Evolutionary conservation across 2,113 vertebrate genomes (phyloP), one percentile per base, ranked within the genome.

Genomic region (Falco punctatus): DNA sequence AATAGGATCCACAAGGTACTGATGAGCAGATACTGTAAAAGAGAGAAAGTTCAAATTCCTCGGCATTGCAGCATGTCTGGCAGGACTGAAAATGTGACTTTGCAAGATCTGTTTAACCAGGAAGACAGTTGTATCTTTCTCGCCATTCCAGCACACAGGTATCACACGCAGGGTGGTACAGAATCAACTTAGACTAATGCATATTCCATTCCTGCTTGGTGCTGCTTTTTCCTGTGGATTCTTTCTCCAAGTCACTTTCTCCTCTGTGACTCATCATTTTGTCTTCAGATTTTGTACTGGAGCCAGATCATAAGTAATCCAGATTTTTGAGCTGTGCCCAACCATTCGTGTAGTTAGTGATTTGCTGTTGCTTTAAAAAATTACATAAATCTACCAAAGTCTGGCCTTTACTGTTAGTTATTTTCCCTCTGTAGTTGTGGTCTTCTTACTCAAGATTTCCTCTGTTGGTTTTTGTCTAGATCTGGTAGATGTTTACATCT

Each of bases 201-300:
- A 62, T 6, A 18, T 58, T 79, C 75, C 3, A 0, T 51, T 85
- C 38, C 51, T 48, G 33, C 9, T 88, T 0, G 0, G 30, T 22
- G 72, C 42, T 49, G 23, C 66, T 70, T 91, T 84, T 94, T 54
- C 75, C 83, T 79, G 24, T 61, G 66, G 66, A 42, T 78, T 77
- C 75, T 55, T 83, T 87, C 78, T 79, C 80, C 19, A 3, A 90
- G 51, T 26, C 62, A 27, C 66, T 91, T 86, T 93, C 74, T 89
- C 38, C 81, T 95, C 86, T 73, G 75, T 93, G 75, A 92, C 66
- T 93, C 95, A 95, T 88, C 67, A 23, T 81, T 96, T 97, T 93
- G 85, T 90, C 88, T 97, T 93, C 83, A 88, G 79, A 66, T 93
- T 62, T 87, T 93, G 88, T 83, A 81, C 55, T n/a, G 22, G 88